A percentile compares a stretch with the other conserved stretches of the same genome.
These are phyloP conservation scores for Donacobius atricapilla DNA, from an alignment of 2,113 vertebrate species.

Conservation along the genomic window DNA sequence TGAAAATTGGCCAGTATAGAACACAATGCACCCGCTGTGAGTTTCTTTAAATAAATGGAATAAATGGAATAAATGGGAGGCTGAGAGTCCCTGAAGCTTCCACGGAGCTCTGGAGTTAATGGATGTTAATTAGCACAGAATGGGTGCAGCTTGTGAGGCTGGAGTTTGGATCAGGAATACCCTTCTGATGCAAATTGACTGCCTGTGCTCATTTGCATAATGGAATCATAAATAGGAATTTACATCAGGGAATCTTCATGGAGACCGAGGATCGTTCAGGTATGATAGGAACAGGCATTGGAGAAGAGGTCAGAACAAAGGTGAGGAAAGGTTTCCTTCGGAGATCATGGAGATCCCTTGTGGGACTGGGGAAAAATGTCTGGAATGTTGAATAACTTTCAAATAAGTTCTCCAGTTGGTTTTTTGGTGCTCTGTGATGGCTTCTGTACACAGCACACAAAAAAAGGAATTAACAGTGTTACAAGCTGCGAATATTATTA, in stretches of 20 bases:
- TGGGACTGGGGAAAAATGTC: background rate
- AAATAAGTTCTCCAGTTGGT: background rate
- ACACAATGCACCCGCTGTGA: background rate
- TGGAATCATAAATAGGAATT: background rate
- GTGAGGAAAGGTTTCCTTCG: background rate
- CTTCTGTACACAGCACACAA: background rate
- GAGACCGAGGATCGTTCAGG: background rate
- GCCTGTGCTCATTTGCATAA: background rate
- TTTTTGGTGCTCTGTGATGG: background rate
- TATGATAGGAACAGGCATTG: background rate
- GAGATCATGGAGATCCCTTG: background rate
- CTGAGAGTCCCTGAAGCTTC: background rate
- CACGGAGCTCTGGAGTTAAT: background rate
- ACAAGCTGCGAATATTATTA: background rate
- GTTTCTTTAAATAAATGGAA: background rate
- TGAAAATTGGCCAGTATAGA: background rate
- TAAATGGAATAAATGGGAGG: background rate
- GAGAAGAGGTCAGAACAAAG: background rate
- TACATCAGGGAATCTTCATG: background rate
- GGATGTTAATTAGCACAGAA: conserved; percentile 4
- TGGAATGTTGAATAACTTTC: background rate
- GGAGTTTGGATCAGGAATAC: background rate
- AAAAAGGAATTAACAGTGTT: background rate
- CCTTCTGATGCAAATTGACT: background rate
- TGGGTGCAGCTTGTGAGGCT: background rate